Evolutionary conservation across 1,140 invertebrate genomes (phyloP).

Genomic region (Choristoneura fumiferana): DNA sequence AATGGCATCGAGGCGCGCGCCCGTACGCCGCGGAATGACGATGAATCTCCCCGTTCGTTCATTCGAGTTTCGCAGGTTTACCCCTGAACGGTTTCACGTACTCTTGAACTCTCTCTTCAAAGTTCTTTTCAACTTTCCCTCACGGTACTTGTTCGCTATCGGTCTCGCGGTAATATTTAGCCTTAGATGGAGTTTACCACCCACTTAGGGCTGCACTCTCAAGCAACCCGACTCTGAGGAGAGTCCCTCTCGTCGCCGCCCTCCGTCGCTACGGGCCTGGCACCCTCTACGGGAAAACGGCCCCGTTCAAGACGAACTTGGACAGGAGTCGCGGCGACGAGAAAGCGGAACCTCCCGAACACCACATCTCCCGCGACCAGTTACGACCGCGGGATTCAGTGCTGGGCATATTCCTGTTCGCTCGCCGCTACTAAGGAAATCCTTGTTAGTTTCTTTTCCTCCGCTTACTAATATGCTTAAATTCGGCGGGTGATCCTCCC

Average conservation of each 20-base stretch:
- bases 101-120: too few relatives aligned
- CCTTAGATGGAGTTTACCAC: slow-evolving; percentile 92
- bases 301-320: slow-evolving; percentile 86
- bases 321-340: slow-evolving; percentile 66
- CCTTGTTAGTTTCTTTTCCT: slow-evolving; percentile 95
- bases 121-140: too few relatives aligned
- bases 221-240: slow-evolving; percentile 90
- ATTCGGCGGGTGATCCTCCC: slow-evolving; percentile 87
- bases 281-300: slow-evolving; percentile 84
- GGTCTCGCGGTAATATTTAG: slow-evolving; percentile 92
- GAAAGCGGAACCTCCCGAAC: slow-evolving; percentile 79
- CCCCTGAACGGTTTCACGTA: too few relatives aligned
- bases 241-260: slow-evolving; percentile 77
- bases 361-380: slow-evolving; percentile 82
- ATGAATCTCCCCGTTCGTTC: too few relatives aligned
- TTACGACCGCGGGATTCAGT: slow-evolving; percentile 68
- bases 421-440: too few relatives aligned
- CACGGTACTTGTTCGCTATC: too few relatives aligned
- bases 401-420: slow-evolving; percentile 88
- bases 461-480: slow-evolving; percentile 95
- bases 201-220: slow-evolving; percentile 90
- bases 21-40: too few relatives aligned
- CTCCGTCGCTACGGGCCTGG: slow-evolving; percentile 82
- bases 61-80: too few relatives aligned
- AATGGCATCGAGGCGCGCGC: too few relatives aligned